Evolutionary conservation across 2,888 invertebrate genomes (phyloP).

Genomic region (Thymelicus sylvestris): DNA sequence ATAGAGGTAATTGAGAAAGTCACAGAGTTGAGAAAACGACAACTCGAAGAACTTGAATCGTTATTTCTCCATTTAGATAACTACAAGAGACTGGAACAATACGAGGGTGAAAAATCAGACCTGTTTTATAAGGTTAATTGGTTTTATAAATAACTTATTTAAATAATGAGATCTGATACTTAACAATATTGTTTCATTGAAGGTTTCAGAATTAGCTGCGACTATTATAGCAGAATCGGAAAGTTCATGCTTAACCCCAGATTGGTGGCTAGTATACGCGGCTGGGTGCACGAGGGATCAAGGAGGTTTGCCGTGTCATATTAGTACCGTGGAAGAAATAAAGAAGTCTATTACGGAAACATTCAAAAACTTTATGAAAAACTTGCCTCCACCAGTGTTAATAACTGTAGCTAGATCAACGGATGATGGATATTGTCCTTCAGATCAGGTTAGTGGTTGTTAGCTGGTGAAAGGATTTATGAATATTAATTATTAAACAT

Average conservation of each 20-base stretch:
- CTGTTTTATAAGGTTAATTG: conserved; percentile 62
- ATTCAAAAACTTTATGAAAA: conserved; percentile 84
- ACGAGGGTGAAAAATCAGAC: conserved; percentile 62
- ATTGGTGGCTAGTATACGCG: conserved; percentile 92
- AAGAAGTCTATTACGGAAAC: conserved; percentile 83
- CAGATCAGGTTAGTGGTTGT: conserved; percentile 82
- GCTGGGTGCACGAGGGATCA: conserved; percentile 96
- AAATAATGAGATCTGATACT: neutral
- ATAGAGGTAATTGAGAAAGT: conserved; percentile 77
- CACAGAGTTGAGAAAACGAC: conserved; percentile 83
- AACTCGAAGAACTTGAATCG: conserved; percentile 87
- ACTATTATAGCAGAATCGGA: conserved; percentile 74
- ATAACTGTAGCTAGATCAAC: conserved; percentile 94
- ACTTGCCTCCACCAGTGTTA: conserved; percentile 85
- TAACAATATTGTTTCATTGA: conserved; percentile 22
- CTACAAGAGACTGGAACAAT: conserved; percentile 82
- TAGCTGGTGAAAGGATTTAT: neutral
- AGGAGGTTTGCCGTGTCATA: conserved; percentile 93
- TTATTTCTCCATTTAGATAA: conserved; percentile 88
- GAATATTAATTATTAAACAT: no score
- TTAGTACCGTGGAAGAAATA: conserved; percentile 89
- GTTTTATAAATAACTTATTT: neutral
- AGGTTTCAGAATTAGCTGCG: conserved; percentile 79
- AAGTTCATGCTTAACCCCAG: conserved; percentile 87
- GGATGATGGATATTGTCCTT: conserved; percentile 95